Evolutionary conservation across 92 coral and sea anemone genomes (phyloP), one percentile per base, ranked within the genome.

Genomic region (Isaurus tuberculatus): DNA sequence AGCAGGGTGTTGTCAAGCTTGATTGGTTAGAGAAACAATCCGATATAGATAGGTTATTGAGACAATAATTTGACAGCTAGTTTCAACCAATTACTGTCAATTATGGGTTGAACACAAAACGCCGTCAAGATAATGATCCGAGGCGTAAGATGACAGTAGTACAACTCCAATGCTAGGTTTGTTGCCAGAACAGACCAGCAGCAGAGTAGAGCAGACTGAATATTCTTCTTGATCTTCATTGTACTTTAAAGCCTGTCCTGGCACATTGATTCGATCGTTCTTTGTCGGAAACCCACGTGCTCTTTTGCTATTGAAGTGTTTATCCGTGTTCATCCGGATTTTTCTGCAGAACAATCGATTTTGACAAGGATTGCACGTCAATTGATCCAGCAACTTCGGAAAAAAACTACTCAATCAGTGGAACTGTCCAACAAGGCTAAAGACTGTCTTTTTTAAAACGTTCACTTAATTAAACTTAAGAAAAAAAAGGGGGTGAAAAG

Each of bases 41-140:
- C 82, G 25, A 57, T 25, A 57, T 72, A 72, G 78, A 72, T 72
- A 29, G 37, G 69, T 48, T 31, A 77, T 77, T 42, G 49, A 77
- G 70, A 77, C 69, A 61, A 51, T 61, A 58, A 57, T 57, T 58
- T 77, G 82, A 77, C 34, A 29, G 69, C 70, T 77, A 36, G 36
- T 5, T 61, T 36, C 69, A 33, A 77, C 70, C 82, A 77, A 77
- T 77, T 77, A 77, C 82, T 77, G 82, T 77, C 82, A 77, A 77
- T 77, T 77, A 77, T 22, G 53, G 82, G 65, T 46, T 37, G 69
- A 77, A 23, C 49, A 36, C 70, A 51, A 77, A 77, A 77, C 57
- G 23, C 49, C 68, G 82, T 58, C 82, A 33, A 25, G 68, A 34
- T 77, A 72, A 72, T 77, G 32, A 58, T 77, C 82, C n/a, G 49